Base-by-base conservation (phyloP, 2,888 invertebrate species). In the Cenopis cana region DNA sequence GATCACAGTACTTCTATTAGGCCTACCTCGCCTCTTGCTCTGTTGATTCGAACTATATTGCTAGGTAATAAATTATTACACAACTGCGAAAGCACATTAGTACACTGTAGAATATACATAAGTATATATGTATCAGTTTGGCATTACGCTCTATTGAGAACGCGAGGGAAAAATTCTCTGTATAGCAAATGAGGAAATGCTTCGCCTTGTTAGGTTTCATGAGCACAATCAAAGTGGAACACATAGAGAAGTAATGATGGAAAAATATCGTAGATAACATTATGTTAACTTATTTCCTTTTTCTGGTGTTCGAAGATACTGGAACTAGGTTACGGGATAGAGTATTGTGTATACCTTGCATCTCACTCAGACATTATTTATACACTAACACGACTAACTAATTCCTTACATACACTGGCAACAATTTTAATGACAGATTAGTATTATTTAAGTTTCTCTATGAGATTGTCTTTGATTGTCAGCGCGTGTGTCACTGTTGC, bases 71-170 rank as follows among this genome's bases (percentile, higher is more conserved):
- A n/a, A n/a, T n/a, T n/a, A n/a, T n/a, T n/a, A n/a, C n/a, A n/a
- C n/a, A n/a, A n/a, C 24, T 24, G 24, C 52, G 33, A 20, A 17
- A 36, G 17, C 33, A 52, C 62, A 62, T 62, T 62, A 60, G 46
- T 5, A 8, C 29, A 8, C 60, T 46, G 46, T 46, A 41, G 38
- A 46, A 24, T n/a, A 46, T 60, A n/a, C n/a, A n/a, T n/a, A n/a
- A n/a, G n/a, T 60, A 46, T 46, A 60, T 46, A 29, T 61, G 49
- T 61, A 61, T 61, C 49, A 50, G 29, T 50, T 61, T 49, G 61
- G 61, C 61, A 61, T 61, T 61, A 61, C 49, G 49, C 11, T 61
- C 61, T 61, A 61, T 61, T 61, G 61, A 61, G 24, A 61, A 29
- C 38, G 60, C 49, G 61, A 18, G 18, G 33, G 50, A 61, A 49